Evolutionary conservation across 2,888 invertebrate species (phyloP).

Genomic region (Hirtodrosophila histrioides): DNA sequence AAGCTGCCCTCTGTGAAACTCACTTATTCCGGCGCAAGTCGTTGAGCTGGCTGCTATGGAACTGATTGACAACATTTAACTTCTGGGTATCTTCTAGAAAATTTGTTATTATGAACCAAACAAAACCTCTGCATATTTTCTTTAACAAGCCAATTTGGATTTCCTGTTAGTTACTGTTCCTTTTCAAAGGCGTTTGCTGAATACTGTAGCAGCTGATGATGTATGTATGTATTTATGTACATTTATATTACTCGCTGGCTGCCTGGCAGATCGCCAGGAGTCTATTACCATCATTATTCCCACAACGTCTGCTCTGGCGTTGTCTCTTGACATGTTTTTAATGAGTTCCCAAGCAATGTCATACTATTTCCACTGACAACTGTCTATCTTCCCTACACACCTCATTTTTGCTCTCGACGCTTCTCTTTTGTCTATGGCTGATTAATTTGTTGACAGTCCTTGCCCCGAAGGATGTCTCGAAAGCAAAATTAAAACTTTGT

Average conservation of each 20-base stretch:
- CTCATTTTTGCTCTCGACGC: not conserved
- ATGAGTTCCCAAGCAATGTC: conserved; percentile 30
- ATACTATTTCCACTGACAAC: conserved; percentile 12
- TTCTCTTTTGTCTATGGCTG: conserved; percentile 18
- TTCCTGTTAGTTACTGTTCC: too few relatives aligned
- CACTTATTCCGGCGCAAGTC: not conserved
- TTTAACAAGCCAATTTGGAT: too few relatives aligned
- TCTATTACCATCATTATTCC: conserved; percentile 4
- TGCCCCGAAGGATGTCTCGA: not conserved
- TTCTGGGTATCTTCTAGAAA: too few relatives aligned
- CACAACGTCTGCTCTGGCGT: conserved; percentile 8
- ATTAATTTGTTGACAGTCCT: conserved; percentile 29
- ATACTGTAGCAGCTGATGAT: too few relatives aligned
- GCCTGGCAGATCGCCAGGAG: not conserved
- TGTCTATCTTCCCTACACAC: not conserved
- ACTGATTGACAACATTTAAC: not conserved
- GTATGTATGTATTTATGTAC: too few relatives aligned
- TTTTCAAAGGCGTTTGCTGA: too few relatives aligned
- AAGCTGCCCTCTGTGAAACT: too few relatives aligned
- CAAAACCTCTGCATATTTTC: too few relatives aligned
- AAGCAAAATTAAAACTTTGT: not conserved
- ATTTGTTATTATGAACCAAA: too few relatives aligned
- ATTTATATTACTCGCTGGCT: not conserved
- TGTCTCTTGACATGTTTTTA: conserved; percentile 34
- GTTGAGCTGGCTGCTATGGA: not conserved